Percentiles rank a stretch among this genome's conserved stretches.
Evolutionary conservation across 2,113 vertebrate genomes (phyloP).

Genomic region (Pavo muticus): DNA sequence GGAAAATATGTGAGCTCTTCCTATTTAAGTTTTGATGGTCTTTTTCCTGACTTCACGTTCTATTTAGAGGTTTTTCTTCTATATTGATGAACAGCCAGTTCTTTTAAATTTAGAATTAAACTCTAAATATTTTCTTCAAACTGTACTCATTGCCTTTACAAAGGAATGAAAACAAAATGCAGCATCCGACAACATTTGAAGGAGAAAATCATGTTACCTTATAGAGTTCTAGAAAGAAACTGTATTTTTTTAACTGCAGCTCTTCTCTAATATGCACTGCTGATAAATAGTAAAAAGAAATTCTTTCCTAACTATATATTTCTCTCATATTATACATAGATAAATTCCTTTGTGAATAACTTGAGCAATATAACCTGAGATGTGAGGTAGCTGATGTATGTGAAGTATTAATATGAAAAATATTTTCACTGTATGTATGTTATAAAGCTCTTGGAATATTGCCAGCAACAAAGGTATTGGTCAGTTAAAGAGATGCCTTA

Average conservation of each 20-base stretch:
- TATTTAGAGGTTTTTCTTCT: not conserved
- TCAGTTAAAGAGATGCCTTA: slow-evolving; percentile 4
- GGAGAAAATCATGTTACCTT: slow-evolving; percentile 50
- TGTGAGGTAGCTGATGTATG: slow-evolving; percentile 55
- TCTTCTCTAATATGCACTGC: slow-evolving; percentile 20
- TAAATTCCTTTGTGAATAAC: slow-evolving; percentile 61
- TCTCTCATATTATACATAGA: slow-evolving; percentile 60
- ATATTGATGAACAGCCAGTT: slow-evolving; percentile 14
- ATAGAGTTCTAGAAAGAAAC: slow-evolving; percentile 36
- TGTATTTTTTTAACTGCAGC: not conserved
- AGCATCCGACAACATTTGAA: slow-evolving; percentile 44
- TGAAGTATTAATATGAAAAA: slow-evolving; percentile 68
- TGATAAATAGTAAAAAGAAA: slow-evolving; percentile 61
- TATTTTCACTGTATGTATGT: slow-evolving; percentile 29
- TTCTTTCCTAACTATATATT: slow-evolving; percentile 57
- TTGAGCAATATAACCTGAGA: slow-evolving; percentile 62
- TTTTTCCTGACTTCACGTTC: slow-evolving; percentile 12
- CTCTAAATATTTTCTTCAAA: slow-evolving; percentile 56
- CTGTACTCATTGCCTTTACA: not conserved
- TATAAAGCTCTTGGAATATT: slow-evolving; percentile 44
- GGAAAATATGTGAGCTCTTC: slow-evolving; percentile 5
- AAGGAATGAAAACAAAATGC: slow-evolving; percentile 58
- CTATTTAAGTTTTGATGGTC: not conserved
- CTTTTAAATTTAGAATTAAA: slow-evolving; percentile 56
- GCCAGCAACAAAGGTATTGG: not conserved